phyloP scores from a whole-genome alignment of 1,140 invertebrate genomes.

The Aleiodes sp. region DNA sequence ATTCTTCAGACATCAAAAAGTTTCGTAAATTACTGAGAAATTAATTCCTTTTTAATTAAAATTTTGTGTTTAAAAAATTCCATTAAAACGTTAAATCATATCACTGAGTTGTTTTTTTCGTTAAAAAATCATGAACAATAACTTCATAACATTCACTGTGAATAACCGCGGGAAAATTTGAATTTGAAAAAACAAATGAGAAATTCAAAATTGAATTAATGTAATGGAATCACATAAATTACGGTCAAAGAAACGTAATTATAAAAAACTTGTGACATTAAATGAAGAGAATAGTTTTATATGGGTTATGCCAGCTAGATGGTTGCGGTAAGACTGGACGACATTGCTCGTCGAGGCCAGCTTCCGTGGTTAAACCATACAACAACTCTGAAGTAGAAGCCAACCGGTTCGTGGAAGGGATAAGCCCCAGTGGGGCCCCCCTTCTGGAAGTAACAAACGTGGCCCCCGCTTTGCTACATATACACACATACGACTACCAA shows the following conservation, averaged over 20 bases:
- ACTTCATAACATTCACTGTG: too few species aligned
- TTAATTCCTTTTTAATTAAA: too few species aligned
- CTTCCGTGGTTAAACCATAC: slow-evolving; percentile 47
- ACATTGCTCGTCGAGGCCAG: slow-evolving; percentile 55
- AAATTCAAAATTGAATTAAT: not conserved
- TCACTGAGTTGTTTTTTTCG: too few species aligned
- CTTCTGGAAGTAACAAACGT: not conserved
- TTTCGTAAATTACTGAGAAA: too few species aligned
- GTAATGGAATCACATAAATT: not conserved
- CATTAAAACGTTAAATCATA: too few species aligned
- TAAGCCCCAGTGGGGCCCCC: slow-evolving; percentile 6
- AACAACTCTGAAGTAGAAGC: not conserved
- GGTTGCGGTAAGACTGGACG: slow-evolving; percentile 54
- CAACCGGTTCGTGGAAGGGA: slow-evolving; percentile 21
- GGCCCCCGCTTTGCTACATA: slow-evolving; percentile 14
- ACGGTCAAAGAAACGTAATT: not conserved
- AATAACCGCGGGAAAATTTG: too few species aligned
- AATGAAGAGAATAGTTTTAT: not conserved
- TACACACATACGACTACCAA: not conserved
- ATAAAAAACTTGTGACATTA: not conserved
- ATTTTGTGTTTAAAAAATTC: too few species aligned
- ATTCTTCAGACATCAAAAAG: too few species aligned
- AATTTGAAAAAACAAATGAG: too few species aligned
- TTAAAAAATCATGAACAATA: too few species aligned
- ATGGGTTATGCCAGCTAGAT: slow-evolving; percentile 42